phyloP scores from a whole-genome alignment of 2,888 invertebrate species.

The Cyclophora albipunctata region DNA sequence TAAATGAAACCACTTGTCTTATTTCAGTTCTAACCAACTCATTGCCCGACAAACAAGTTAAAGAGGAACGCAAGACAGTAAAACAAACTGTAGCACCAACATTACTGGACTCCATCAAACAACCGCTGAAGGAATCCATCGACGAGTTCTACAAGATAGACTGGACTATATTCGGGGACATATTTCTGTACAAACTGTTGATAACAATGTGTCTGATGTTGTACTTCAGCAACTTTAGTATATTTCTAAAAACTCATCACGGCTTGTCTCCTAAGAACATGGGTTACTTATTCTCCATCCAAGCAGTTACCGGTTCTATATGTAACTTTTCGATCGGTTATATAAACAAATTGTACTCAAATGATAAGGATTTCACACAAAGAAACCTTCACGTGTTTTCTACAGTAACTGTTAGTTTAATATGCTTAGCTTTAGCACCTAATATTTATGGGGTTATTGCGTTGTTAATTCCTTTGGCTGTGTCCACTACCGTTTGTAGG shows the following conservation, averaged over 20 bases:
- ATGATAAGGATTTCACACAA: slow-evolving; percentile 47
- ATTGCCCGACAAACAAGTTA: slow-evolving; percentile 24
- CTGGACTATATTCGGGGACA: slow-evolving; percentile 68
- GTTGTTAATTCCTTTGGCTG: slow-evolving; percentile 60
- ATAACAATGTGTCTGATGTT: slow-evolving; percentile 61
- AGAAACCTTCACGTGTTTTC: slow-evolving; percentile 61
- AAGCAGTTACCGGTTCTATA: slow-evolving; percentile 57
- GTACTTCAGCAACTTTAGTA: slow-evolving; percentile 63
- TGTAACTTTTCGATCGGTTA: slow-evolving; percentile 57
- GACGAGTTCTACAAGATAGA: slow-evolving; percentile 59
- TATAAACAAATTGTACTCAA: slow-evolving; percentile 53
- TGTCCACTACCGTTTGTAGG: slow-evolving; percentile 59
- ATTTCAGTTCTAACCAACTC: slow-evolving; percentile 32
- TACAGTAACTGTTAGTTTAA: slow-evolving; percentile 47
- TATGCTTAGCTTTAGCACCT: slow-evolving; percentile 50
- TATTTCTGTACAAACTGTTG: slow-evolving; percentile 66
- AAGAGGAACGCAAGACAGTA: slow-evolving; percentile 8
- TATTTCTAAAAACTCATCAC: slow-evolving; percentile 60
- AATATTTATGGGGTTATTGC: slow-evolving; percentile 48
- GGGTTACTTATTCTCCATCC: slow-evolving; percentile 73
- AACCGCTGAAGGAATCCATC: slow-evolving; percentile 40
- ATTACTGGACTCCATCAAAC: slow-evolving; percentile 22
- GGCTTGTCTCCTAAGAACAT: slow-evolving; percentile 57
- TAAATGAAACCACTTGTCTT: neutral
- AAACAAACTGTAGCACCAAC: slow-evolving; percentile 15